Evolutionary conservation across 2,888 invertebrate genomes (phyloP).

Genomic region (Notocelia uddmanniana): DNA sequence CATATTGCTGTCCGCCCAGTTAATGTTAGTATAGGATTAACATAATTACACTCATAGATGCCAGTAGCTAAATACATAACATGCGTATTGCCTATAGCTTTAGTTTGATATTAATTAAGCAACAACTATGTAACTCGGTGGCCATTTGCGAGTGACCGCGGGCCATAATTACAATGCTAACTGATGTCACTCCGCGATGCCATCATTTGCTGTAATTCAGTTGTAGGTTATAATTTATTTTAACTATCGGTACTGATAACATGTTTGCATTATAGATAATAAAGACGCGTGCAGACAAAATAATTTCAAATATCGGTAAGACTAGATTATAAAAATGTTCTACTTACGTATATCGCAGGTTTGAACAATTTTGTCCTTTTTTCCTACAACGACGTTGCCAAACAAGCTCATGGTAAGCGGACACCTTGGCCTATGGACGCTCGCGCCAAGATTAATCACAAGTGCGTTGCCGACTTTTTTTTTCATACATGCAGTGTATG

Average conservation of each 20-base stretch:
- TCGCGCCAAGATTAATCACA: too few species aligned
- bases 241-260: not conserved
- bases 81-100: constrained; percentile 1
- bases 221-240: constrained; percentile 17
- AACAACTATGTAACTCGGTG: constrained; percentile 41
- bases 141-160: constrained; percentile 38
- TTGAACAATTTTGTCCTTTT: too few species aligned
- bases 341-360: too few species aligned
- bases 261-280: too few species aligned
- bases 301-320: too few species aligned
- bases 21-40: constrained; percentile 28
- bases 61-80: constrained; percentile 4
- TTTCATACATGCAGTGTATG: too few species aligned
- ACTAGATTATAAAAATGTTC: too few species aligned
- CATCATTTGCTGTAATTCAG: constrained; percentile 29
- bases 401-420: too few species aligned
- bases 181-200: constrained; percentile 28
- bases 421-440: too few species aligned
- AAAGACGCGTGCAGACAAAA: too few species aligned
- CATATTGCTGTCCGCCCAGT: constrained; percentile 23
- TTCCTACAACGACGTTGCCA: too few species aligned
- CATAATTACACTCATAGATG: constrained; percentile 25
- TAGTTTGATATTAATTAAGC: constrained; percentile 43
- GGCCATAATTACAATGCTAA: constrained; percentile 40
- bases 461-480: too few species aligned